Percentiles rank a stretch among this genome's conserved stretches.
phyloP scores from a whole-genome alignment of 2,113 vertebrate genomes.

The Daubentonia madagascariensis region DNA sequence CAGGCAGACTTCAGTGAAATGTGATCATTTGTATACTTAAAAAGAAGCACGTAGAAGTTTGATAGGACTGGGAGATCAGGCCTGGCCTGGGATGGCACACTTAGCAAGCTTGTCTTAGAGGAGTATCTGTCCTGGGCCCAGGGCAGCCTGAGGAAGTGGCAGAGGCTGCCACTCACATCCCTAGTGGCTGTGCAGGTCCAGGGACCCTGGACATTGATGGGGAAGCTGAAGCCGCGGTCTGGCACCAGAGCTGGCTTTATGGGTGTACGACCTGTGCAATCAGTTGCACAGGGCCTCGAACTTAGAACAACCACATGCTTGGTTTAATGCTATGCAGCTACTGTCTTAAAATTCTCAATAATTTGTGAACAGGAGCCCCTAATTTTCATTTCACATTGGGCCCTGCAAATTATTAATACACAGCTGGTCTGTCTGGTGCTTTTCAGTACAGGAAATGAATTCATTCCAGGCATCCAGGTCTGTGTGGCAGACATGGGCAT shows the following conservation, averaged over 20 bases:
- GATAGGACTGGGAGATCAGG: not conserved
- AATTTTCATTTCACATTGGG: not conserved
- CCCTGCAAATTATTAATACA: not conserved
- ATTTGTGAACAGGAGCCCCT: not conserved
- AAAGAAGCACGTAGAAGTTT: not conserved
- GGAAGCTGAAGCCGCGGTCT: not conserved
- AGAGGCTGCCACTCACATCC: not conserved
- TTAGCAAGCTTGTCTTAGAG: not conserved
- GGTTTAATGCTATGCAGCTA: not conserved
- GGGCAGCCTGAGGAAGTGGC: not conserved
- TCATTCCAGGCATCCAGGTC: not conserved
- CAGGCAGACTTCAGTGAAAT: not conserved
- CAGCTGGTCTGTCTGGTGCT: not conserved
- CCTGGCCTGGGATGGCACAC: not conserved
- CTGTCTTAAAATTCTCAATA: not conserved
- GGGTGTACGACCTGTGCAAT: too few species aligned
- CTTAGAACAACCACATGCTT: not conserved
- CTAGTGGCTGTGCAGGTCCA: too few species aligned
- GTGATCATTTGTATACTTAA: not conserved
- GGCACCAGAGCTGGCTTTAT: too few species aligned
- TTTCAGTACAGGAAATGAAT: not conserved
- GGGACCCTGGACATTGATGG: accelerated
- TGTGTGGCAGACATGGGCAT: not conserved
- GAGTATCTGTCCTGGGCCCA: not conserved
- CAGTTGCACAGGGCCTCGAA: too few species aligned